Conservation (phyloP, 2,888 invertebrate genomes). For the Ichneumon xanthorius region DNA sequence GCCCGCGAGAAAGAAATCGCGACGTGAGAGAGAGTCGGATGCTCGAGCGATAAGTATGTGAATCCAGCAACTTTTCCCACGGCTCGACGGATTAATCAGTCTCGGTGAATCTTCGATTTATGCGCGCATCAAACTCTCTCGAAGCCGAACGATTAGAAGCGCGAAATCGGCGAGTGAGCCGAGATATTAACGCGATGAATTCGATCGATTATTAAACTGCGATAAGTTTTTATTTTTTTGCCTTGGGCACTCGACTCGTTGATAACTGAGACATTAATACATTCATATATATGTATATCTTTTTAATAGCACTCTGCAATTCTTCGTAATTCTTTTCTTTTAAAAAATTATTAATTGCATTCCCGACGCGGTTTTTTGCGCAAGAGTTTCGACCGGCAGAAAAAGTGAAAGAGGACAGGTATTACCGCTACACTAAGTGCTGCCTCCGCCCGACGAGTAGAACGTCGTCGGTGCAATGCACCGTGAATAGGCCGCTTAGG, state of each 20-base stretch:
- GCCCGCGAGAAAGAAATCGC: constrained; percentile 3
- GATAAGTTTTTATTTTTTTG: too few species aligned
- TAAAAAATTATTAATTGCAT: not conserved
- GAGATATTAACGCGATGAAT: not conserved
- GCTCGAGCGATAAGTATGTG: constrained; percentile 14
- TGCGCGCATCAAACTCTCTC: not conserved
- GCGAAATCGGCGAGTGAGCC: not conserved
- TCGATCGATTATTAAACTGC: not conserved
- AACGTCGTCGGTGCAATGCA: constrained; percentile 74
- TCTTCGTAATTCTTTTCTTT: not conserved
- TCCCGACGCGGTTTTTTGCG: constrained; percentile 7
- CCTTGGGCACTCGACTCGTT: too few species aligned
- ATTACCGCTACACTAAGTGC: constrained; percentile 1
- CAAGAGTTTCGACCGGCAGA: constrained; percentile 2
- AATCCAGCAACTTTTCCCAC: constrained; percentile 30
- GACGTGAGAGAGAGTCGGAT: constrained; percentile 6
- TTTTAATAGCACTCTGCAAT: not conserved
- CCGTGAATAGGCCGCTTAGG: constrained; percentile 74
- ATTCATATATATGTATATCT: not conserved
- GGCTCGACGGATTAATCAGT: constrained; percentile 35
- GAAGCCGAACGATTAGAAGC: not conserved
- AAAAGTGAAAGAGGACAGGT: constrained; percentile 23
- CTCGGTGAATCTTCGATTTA: constrained; percentile 31
- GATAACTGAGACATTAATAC: not conserved
- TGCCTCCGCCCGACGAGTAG: constrained; percentile 5